A percentile compares a stretch with the other conserved stretches of the same genome.
These are phyloP conservation scores for Tortrix viridana DNA, from an alignment of 2,888 invertebrate genomes.

Conservation along the genomic window DNA sequence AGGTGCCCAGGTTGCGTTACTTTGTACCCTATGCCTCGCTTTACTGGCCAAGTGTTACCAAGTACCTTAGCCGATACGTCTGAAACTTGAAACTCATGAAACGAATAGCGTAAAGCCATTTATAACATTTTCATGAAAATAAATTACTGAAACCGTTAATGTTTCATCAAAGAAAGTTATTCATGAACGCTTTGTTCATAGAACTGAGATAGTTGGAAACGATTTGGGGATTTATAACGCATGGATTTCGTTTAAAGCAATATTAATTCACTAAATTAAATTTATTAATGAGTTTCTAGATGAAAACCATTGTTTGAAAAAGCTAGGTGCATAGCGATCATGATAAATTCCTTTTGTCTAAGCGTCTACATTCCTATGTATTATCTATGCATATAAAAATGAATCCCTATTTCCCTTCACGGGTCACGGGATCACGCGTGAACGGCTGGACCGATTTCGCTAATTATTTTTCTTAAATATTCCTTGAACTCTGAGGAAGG, in stretches of 20 bases:
- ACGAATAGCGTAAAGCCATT: conserved; percentile 16
- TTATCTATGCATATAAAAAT: no score
- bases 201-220: conserved; percentile 30
- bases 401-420: no score
- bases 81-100: conserved; percentile 7
- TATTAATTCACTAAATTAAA: conserved; percentile 28
- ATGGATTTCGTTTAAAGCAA: conserved; percentile 10
- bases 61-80: neutral
- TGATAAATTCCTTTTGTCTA: no score
- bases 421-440: no score
- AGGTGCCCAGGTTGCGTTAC: conserved; percentile 60
- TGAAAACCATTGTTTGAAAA: conserved; percentile 1
- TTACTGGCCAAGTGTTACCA: conserved; percentile 15
- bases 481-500: no score
- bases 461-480: no score
- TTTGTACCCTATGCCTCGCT: conserved; percentile 39
- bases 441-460: no score
- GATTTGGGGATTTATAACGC: conserved; percentile 28
- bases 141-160: conserved; percentile 31
- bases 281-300: conserved; percentile 13
- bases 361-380: no score
- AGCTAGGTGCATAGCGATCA: neutral
- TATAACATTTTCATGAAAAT: conserved; percentile 28
- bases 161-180: conserved; percentile 33
- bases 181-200: conserved; percentile 33